These are phyloP conservation scores for Syrrhaptes paradoxus DNA, from an alignment of 2,113 vertebrate species.

Conservation along the genomic window DNA sequence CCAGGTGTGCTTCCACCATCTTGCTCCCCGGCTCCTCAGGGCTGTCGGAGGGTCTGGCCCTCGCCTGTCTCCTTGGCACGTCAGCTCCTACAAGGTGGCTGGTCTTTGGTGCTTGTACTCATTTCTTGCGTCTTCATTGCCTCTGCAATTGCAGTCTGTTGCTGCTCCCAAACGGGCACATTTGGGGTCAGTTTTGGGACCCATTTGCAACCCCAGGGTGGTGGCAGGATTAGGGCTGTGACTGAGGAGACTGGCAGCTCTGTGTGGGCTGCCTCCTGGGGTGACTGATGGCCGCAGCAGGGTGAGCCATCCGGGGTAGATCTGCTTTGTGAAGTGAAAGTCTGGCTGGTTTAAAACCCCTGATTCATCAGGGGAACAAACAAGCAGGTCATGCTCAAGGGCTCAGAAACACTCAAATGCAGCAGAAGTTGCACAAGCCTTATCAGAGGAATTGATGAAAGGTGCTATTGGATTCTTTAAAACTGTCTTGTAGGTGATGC, in stretches of 20 bases:
- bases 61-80: fast-evolving
- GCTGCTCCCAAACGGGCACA: fast-evolving
- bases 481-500: constrained; percentile 52
- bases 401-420: neutral
- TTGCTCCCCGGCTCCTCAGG: neutral
- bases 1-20: fast-evolving
- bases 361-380: neutral
- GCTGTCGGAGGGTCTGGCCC: neutral
- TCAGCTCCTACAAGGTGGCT: fast-evolving
- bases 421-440: neutral
- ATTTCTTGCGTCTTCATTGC: fast-evolving
- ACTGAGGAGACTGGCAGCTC: neutral
- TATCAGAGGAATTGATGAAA: fast-evolving
- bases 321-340: neutral
- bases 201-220: neutral
- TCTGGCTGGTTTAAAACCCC: neutral
- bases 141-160: neutral
- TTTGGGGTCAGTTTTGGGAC: neutral
- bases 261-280: neutral
- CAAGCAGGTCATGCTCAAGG: neutral
- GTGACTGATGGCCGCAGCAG: neutral
- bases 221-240: neutral
- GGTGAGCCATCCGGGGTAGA: neutral
- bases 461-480: neutral
- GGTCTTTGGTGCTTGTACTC: too few relatives aligned